A percentile compares a stretch with the other conserved stretches of the same genome.
These are phyloP conservation scores for Saguinus imperator DNA, from an alignment of 2,113 vertebrate genomes.

Conservation along the genomic window DNA sequence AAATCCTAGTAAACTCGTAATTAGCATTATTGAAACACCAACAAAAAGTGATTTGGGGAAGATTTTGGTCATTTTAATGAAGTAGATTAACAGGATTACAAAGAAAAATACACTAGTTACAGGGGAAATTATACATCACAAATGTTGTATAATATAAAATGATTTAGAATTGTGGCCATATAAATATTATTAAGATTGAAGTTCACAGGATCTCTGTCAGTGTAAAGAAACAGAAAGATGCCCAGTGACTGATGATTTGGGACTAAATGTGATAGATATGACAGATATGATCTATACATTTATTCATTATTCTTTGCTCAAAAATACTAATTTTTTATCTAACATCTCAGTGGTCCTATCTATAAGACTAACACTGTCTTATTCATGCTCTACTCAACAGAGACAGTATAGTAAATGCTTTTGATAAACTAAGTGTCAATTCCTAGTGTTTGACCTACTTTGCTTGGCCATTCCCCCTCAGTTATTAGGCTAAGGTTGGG, in stretches of 20 bases:
- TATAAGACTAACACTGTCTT: background rate
- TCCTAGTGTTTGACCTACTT: background rate
- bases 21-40: slow-evolving; percentile 8
- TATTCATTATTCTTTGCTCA: background rate
- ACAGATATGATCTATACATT: background rate
- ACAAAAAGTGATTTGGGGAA: background rate
- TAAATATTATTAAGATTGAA: background rate
- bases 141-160: background rate
- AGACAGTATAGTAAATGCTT: background rate
- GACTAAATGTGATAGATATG: background rate
- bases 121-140: background rate
- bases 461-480: background rate
- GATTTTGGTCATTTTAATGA: background rate
- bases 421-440: background rate
- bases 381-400: background rate
- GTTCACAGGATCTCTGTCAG: background rate
- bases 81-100: background rate
- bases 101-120: background rate
- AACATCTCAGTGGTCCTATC: background rate
- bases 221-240: background rate
- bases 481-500: background rate
- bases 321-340: background rate
- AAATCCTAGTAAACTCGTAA: background rate
- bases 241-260: background rate
- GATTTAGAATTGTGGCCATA: background rate